Evolutionary conservation across 2,888 invertebrate species (phyloP).

Genomic region (Sarcophaga variegata): DNA sequence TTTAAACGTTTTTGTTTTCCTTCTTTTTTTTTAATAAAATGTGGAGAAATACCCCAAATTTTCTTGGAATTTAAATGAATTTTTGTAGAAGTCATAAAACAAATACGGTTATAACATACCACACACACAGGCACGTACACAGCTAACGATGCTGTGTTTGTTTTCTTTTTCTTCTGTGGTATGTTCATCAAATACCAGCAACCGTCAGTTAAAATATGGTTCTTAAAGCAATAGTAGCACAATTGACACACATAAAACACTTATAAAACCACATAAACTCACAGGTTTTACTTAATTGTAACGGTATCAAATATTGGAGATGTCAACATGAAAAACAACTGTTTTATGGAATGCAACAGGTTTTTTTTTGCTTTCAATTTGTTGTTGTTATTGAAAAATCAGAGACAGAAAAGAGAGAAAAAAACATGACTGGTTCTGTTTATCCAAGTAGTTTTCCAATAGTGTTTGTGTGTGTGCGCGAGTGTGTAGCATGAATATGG

Average conservation of each 20-base stretch:
- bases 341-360: constrained; percentile 63
- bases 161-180: not conserved
- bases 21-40: constrained; percentile 32
- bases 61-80: constrained; percentile 68
- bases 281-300: not conserved
- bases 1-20: constrained; percentile 7
- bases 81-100: constrained; percentile 64
- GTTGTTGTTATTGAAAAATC: not conserved
- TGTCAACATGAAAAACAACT: constrained; percentile 25
- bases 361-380: constrained; percentile 32
- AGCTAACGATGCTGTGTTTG: not conserved
- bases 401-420: too few relatives aligned
- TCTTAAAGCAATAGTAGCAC: not conserved
- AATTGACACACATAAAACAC: not conserved
- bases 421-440: not conserved
- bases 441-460: not conserved
- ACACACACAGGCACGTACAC: not conserved
- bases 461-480: not conserved
- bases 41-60: constrained; percentile 56
- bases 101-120: not conserved
- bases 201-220: constrained; percentile 9
- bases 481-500: not conserved
- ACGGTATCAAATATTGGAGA: not conserved
- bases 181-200: not conserved
- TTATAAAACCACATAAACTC: not conserved